Base-by-base conservation (phyloP, 1,140 invertebrate species). In the Saccostrea cuccullata region DNA sequence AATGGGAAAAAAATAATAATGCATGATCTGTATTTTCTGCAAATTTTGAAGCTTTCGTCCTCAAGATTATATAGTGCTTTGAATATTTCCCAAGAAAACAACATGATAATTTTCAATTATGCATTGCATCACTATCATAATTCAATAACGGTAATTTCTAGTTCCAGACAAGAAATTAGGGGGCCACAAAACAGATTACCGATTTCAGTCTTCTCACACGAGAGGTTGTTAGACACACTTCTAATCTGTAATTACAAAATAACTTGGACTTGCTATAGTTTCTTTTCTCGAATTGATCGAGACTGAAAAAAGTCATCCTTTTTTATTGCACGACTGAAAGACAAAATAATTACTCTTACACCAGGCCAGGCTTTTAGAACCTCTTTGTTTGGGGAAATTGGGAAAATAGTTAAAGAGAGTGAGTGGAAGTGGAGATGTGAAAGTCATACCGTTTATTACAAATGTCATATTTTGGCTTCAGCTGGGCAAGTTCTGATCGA, bases 391-490 rank as follows among this genome's bases (percentile, higher is more conserved):
- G 8, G 23, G 26, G 26, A 73, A 73, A 73, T 73, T 73, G 70
- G 23, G 30, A 36, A 73, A 73, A 73, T 30, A 73, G 15, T 13
- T 73, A 9, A 73, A 73, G 23, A 30, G 23, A 23, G 23, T 15
- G 70, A 73, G 70, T 8, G 26, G 15, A 26, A 73, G 26, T 13
- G 15, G 70, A 36, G 70, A 73, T 73, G 70, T 36, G 70, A 73
- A 73, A 73, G 70, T 73, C 70, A 36, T 73, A 73, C 26, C 70
- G 23, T 73, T 73, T 73, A 73, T 73, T 30, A 73, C 70, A 30
- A 73, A 73, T 73, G 70, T 73, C 70, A 73, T 73, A 73, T 73
- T 73, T 73, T 73, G 70, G 70, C 70, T 30, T 73, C 70, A 73
- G 26, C 70, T 73, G 15, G 23, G 70, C 70, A 73, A 73, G 11